Base-by-base conservation (phyloP, 2,888 invertebrate genomes). In the Philhelius pedissequus region DNA sequence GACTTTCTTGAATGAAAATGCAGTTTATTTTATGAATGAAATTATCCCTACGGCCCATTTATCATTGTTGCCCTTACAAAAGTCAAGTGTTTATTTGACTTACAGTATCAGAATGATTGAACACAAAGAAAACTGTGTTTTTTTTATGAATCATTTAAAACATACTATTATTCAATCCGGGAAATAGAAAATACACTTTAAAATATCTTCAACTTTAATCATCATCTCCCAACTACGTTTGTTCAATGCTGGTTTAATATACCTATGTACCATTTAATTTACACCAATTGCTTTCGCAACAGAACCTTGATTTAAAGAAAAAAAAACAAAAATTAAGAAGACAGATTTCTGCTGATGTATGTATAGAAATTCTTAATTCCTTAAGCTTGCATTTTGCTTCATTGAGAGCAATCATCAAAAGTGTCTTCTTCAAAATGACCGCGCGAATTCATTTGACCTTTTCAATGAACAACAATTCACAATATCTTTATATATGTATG, bases 391-490 rank as follows among this genome's bases (percentile, higher is more conserved):
- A 82, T 82, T 81, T 68, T 56, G 48, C 38, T 62, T 60, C 40
- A 82, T 77, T 82, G 77, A 82, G 48, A 83, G 83, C 83, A 83
- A 83, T 83, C 83, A 83, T 79, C 66, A 79, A 83, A 78, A 78
- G 83, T 83, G 78, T 78, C 74, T 74, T 50, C 78, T 75, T 58
- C 48, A 56, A 52, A 20, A 69, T 56, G 43, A 74, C 68, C 48
- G 77, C 70, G 74, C 83, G 79, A 74, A 83, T 83, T 83, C 64
- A 83, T 83, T 79, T 83, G 83, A 83, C 83, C 83, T 83, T 83
- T 83, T 83, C 82, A 73, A 68, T 73, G 73, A 69, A 48, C 9
- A 64, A 54, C 32, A 64, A 64, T 48, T n/a, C 48, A 15, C 48
- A 11, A 30, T 30, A 62, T 43, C 35, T n/a, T 6, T 18, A 60